A percentile compares a stretch with the other conserved stretches of the same genome.
Evolutionary conservation across 1,140 invertebrate genomes (phyloP).

Genomic region (Drosophila equinoxialis): DNA sequence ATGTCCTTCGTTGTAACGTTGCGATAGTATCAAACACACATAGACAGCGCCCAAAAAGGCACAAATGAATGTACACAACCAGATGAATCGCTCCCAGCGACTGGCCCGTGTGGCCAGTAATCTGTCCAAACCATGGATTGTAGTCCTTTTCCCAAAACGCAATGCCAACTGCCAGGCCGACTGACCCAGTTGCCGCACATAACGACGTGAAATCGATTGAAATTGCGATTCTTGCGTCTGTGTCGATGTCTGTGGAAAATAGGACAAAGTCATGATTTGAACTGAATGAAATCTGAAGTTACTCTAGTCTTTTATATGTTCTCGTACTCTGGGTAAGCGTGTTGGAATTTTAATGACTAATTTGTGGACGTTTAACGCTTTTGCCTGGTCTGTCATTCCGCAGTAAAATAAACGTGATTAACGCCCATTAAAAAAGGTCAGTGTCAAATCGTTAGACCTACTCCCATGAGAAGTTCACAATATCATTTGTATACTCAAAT

Average conservation of each 20-base stretch:
- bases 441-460: slow-evolving; percentile 27
- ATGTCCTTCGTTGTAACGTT: slow-evolving; percentile 63
- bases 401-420: slow-evolving; percentile 49
- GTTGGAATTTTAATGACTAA: slow-evolving; percentile 44
- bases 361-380: slow-evolving; percentile 47
- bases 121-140: slow-evolving; percentile 71
- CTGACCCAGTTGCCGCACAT: slow-evolving; percentile 28
- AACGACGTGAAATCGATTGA: slow-evolving; percentile 27
- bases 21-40: slow-evolving; percentile 71
- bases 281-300: slow-evolving; percentile 33
- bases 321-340: slow-evolving; percentile 23
- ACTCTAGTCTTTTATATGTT: slow-evolving; percentile 53
- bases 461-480: slow-evolving; percentile 23
- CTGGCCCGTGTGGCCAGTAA: slow-evolving; percentile 55
- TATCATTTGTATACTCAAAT: slow-evolving; percentile 42
- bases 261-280: slow-evolving; percentile 54
- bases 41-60: slow-evolving; percentile 72
- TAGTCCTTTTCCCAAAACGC: slow-evolving; percentile 67
- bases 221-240: slow-evolving; percentile 11
- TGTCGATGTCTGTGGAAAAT: slow-evolving; percentile 28
- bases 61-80: slow-evolving; percentile 65
- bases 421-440: slow-evolving; percentile 62
- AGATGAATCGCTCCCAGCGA: slow-evolving; percentile 67
- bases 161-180: slow-evolving; percentile 64
- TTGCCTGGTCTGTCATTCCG: slow-evolving; percentile 11